Conservation (phyloP, 2,113 vertebrate genomes). For the Salvator merianae region DNA sequence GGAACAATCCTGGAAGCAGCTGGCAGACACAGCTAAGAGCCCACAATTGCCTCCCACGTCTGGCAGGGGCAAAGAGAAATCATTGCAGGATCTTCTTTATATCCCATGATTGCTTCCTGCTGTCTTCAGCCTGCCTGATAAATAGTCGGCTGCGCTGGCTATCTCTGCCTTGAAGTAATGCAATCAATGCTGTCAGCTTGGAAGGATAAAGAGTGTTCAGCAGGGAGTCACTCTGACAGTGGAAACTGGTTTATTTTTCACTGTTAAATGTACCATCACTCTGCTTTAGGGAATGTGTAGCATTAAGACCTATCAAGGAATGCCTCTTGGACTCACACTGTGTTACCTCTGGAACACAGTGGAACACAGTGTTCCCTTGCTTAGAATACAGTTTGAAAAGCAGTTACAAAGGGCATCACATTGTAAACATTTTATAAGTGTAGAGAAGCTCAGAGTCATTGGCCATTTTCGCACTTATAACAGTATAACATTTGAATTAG, state of each 20-base stretch:
- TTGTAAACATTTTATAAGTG: constrained; percentile 2
- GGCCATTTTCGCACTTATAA: no score
- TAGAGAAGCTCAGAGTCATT: neutral
- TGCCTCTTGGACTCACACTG: neutral
- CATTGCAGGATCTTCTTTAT: no score
- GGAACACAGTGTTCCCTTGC: neutral
- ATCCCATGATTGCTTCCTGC: no score
- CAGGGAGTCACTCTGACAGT: neutral
- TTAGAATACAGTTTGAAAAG: neutral
- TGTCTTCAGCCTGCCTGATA: no score
- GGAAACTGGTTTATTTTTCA: neutral
- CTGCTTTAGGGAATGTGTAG: neutral
- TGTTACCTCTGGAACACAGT: neutral
- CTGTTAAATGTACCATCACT: neutral
- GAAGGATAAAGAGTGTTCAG: neutral
- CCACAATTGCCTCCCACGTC: no score
- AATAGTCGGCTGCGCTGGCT: no score
- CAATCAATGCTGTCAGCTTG: neutral
- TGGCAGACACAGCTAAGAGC: no score
- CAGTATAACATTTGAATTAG: no score
- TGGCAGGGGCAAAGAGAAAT: no score
- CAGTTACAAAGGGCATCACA: constrained; percentile 7
- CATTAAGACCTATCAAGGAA: neutral
- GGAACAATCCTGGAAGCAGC: no score
- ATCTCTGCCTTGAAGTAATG: neutral